Evolutionary conservation across 2,797 vertebrate genomes (phyloP).

Genomic region (Bufotes viridis): DNA sequence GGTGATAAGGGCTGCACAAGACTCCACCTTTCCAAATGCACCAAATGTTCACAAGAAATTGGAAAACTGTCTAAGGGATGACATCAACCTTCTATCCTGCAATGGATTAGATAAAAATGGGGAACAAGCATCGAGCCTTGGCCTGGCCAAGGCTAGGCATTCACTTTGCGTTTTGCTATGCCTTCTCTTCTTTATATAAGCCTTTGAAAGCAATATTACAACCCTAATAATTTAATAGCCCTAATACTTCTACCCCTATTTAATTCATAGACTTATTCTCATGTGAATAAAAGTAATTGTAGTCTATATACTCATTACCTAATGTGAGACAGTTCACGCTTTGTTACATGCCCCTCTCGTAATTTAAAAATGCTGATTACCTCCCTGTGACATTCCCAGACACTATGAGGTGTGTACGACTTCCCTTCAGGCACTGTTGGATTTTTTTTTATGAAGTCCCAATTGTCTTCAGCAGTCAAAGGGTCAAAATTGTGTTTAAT

Average conservation of each 20-base stretch:
- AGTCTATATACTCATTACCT: background rate
- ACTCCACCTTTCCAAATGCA: too few species aligned
- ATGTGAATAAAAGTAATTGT: background rate
- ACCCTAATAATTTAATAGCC: background rate
- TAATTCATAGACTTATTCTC: background rate
- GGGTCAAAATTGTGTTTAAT: slow-evolving; percentile 15
- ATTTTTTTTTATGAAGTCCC: slow-evolving; percentile 17
- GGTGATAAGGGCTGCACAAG: too few species aligned
- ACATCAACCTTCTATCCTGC: too few species aligned
- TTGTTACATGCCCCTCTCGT: background rate
- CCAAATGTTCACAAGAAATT: too few species aligned
- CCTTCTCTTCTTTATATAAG: background rate
- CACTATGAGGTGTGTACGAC: background rate
- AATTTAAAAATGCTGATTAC: slow-evolving; percentile 16
- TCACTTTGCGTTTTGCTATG: background rate
- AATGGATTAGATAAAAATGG: background rate
- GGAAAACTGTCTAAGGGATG: too few species aligned
- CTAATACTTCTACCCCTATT: background rate
- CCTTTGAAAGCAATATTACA: background rate
- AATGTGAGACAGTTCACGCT: slow-evolving; percentile 21
- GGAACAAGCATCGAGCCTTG: background rate
- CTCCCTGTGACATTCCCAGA: background rate
- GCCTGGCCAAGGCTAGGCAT: background rate
- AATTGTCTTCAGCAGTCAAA: slow-evolving; percentile 34
- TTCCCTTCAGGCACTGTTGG: slow-evolving; percentile 3